These are phyloP conservation scores for Aphaenogaster rudis DNA, from an alignment of 1,140 invertebrate species.

Conservation along the genomic window DNA sequence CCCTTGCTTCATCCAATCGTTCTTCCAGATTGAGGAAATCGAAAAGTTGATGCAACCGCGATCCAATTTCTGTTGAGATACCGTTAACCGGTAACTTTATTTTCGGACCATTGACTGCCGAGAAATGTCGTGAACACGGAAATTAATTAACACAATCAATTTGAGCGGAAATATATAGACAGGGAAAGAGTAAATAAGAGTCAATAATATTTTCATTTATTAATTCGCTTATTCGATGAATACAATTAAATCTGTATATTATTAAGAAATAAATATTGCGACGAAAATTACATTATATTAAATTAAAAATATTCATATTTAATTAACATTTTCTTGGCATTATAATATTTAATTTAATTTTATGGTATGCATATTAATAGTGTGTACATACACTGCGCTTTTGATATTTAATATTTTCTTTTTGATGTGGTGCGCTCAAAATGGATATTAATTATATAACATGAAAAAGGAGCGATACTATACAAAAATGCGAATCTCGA, in stretches of 20 bases:
- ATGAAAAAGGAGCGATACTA: background rate
- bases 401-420: slow-evolving; percentile 5
- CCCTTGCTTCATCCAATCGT: slow-evolving; percentile 58
- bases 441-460: slow-evolving; percentile 1
- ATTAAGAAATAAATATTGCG: background rate
- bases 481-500: background rate
- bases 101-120: slow-evolving; percentile 45
- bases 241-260: background rate
- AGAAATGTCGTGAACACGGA: slow-evolving; percentile 30
- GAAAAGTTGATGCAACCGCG: slow-evolving; percentile 67
- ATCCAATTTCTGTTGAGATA: slow-evolving; percentile 61
- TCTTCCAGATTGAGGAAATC: slow-evolving; percentile 68
- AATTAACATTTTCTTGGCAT: background rate
- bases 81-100: slow-evolving; percentile 63
- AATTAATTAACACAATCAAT: slow-evolving; percentile 52
- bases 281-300: slow-evolving; percentile 9
- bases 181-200: background rate
- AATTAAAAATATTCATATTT: slow-evolving; percentile 10
- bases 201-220: background rate
- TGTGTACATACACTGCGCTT: background rate
- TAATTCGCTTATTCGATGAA: background rate
- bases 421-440: background rate
- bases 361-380: background rate
- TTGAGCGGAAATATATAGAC: background rate
- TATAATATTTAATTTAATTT: background rate